phyloP scores from a whole-genome alignment of 1,140 invertebrate genomes.

The Camponotus vicinus region DNA sequence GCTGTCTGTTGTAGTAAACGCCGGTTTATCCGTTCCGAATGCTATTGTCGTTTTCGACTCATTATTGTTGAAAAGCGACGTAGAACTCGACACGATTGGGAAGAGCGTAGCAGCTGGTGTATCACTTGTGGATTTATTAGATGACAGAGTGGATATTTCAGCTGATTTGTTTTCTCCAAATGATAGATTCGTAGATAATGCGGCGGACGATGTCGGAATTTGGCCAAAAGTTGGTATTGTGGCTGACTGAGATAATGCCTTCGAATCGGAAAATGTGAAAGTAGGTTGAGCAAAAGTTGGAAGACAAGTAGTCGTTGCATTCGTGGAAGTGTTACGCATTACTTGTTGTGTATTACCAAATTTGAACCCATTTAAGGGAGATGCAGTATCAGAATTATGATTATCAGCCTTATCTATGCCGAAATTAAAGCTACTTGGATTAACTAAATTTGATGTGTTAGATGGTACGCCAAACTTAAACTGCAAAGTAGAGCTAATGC shows the following conservation, averaged over 20 bases:
- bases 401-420: constrained; percentile 82
- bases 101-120: constrained; percentile 42
- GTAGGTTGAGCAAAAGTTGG: constrained; percentile 70
- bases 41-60: constrained; percentile 63
- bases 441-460: neutral
- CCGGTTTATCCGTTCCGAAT: constrained; percentile 66
- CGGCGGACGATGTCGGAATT: constrained; percentile 32
- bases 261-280: constrained; percentile 73
- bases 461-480: constrained; percentile 78
- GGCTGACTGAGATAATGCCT: constrained; percentile 38
- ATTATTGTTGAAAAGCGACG: constrained; percentile 59
- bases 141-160: constrained; percentile 9
- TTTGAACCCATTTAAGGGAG: constrained; percentile 74
- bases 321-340: constrained; percentile 55
- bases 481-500: constrained; percentile 73
- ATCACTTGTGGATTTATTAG: neutral
- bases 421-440: constrained; percentile 81
- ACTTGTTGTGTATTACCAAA: constrained; percentile 69
- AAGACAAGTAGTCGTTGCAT: constrained; percentile 69
- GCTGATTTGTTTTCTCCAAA: constrained; percentile 64
- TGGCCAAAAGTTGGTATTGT: constrained; percentile 65
- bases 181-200: constrained; percentile 56
- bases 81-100: constrained; percentile 45
- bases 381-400: constrained; percentile 54
- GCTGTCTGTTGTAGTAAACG: constrained; percentile 32